phyloP scores from a whole-genome alignment of 2,888 invertebrate species.

The Thecocarcelia acutangulata region DNA sequence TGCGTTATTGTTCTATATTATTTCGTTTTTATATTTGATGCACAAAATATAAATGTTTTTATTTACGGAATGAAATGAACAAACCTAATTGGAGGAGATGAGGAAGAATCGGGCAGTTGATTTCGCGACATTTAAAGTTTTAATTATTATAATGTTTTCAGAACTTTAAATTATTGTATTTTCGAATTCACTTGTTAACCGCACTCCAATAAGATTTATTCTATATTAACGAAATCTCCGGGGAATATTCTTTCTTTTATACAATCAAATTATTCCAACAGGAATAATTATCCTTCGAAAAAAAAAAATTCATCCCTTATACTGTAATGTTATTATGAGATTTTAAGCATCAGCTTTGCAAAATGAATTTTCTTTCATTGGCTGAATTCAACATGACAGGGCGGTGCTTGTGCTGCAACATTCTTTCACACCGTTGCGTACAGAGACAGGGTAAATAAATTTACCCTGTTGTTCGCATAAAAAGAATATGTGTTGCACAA shows the following conservation, averaged over 20 bases:
- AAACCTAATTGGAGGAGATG: slow-evolving; percentile 86
- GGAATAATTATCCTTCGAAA: slow-evolving; percentile 44
- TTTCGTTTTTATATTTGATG: too few relatives aligned
- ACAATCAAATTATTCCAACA: slow-evolving; percentile 61
- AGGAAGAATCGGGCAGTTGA: slow-evolving; percentile 87
- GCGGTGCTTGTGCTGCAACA: slow-evolving; percentile 45
- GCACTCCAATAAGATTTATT: slow-evolving; percentile 73
- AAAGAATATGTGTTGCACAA: too few relatives aligned
- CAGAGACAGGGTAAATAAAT: too few relatives aligned
- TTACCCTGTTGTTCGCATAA: slow-evolving; percentile 32
- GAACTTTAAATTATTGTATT: not conserved
- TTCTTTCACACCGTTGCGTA: not conserved
- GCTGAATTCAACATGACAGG: slow-evolving; percentile 36
- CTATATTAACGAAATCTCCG: slow-evolving; percentile 73
- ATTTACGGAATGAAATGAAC: too few relatives aligned
- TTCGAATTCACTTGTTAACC: slow-evolving; percentile 36
- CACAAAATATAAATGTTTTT: too few relatives aligned
- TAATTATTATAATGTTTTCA: slow-evolving; percentile 37
- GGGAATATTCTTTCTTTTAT: slow-evolving; percentile 76
- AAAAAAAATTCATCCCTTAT: slow-evolving; percentile 53
- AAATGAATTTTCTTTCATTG: slow-evolving; percentile 50
- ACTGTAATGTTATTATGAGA: not conserved
- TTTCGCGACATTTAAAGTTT: slow-evolving; percentile 82
- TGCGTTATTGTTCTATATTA: too few relatives aligned
- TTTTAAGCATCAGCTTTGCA: slow-evolving; percentile 10